These are phyloP conservation scores for Dasypogon diadema DNA, from an alignment of 2,888 invertebrate species.

Conservation along the genomic window DNA sequence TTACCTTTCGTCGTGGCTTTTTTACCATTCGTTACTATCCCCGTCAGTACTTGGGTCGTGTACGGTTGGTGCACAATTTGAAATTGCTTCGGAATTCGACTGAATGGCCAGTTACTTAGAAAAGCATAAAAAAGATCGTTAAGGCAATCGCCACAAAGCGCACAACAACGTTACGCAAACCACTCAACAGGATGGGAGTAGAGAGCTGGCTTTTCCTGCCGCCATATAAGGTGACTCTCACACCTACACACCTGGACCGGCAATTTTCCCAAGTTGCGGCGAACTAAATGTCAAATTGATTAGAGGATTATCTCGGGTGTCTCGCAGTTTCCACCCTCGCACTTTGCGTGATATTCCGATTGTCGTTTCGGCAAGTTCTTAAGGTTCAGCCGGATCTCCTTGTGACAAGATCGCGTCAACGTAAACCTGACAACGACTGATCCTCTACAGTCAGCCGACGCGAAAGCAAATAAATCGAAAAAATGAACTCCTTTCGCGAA, in stretches of 20 bases:
- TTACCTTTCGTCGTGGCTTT: conserved; percentile 44
- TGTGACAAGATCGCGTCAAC: conserved; percentile 50
- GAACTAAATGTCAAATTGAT: conserved; percentile 8
- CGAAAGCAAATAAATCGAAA: conserved; percentile 21
- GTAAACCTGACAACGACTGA: conserved; percentile 38
- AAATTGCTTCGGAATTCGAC: conserved; percentile 41
- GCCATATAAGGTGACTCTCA: conserved; percentile 3
- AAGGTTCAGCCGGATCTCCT: conserved; percentile 20
- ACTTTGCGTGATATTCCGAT: conserved; percentile 16
- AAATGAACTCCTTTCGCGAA: not conserved
- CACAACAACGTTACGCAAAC: conserved; percentile 4
- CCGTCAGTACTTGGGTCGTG: conserved; percentile 16
- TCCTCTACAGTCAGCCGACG: conserved; percentile 20
- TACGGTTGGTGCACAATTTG: conserved; percentile 43
- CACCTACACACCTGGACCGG: conserved; percentile 37
- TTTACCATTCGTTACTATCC: conserved; percentile 11
- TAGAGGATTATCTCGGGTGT: conserved; percentile 18
- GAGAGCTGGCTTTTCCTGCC: too few species aligned
- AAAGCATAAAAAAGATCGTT: conserved; percentile 14
- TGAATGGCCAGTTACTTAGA: not conserved
- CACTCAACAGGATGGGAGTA: not conserved
- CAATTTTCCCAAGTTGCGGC: not conserved
- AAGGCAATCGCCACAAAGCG: not conserved
- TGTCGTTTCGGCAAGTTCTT: conserved; percentile 45
- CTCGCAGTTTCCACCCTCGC: conserved; percentile 41